Evolutionary conservation across 2,113 vertebrate species (phyloP).

Genomic region (Catharus bicknelli): DNA sequence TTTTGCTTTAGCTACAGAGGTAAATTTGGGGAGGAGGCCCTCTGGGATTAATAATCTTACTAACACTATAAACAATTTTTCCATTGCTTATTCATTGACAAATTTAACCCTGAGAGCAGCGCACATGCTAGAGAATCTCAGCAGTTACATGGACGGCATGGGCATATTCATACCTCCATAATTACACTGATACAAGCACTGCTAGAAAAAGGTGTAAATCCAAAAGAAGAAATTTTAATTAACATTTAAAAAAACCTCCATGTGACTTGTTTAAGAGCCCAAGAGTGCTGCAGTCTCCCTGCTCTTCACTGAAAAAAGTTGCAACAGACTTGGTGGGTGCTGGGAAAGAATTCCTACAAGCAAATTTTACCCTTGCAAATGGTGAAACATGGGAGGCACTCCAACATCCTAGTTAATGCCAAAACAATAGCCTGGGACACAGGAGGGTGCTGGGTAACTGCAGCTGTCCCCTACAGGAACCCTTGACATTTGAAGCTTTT

Average conservation of each 20-base stretch:
- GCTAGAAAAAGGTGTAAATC: neutral
- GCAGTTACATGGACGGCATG: neutral
- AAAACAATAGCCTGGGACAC: conserved; percentile 29
- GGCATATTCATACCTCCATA: neutral
- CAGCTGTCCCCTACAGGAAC: neutral
- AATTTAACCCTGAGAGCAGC: conserved; percentile 33
- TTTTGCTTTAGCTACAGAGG: conserved; percentile 53
- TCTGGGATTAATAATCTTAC: conserved; percentile 50
- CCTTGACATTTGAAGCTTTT: conserved; percentile 21
- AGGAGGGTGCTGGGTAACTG: neutral
- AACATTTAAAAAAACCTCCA: neutral
- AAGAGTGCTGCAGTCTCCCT: neutral
- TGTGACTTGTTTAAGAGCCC: neutral
- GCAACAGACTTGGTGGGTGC: neutral
- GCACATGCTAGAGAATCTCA: neutral
- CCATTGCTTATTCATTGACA: conserved; percentile 39
- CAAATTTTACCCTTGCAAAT: neutral
- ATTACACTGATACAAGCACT: neutral
- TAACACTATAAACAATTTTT: conserved; percentile 30
- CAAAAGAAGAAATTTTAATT: neutral
- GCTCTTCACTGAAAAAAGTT: neutral
- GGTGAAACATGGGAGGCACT: neutral
- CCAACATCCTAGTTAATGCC: neutral
- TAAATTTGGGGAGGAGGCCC: conserved; percentile 28
- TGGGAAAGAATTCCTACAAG: neutral